Evolutionary conservation across 2,888 invertebrate species (phyloP).

Genomic region (Polydesmus complanatus): DNA sequence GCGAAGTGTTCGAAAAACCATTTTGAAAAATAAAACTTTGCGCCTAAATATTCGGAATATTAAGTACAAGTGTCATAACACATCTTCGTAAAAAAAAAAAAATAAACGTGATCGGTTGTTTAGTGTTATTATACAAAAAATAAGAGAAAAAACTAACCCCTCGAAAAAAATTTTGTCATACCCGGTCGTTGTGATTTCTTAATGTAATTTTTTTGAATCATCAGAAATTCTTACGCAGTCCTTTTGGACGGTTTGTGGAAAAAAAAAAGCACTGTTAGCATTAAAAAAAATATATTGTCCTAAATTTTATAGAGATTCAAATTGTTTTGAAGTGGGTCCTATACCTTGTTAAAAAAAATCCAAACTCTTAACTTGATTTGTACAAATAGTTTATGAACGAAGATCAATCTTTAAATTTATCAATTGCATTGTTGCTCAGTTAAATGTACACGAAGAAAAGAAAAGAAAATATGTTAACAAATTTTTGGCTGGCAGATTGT

Average conservation of each 20-base stretch:
- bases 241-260: neutral
- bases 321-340: neutral
- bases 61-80: constrained; percentile 8
- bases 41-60: neutral
- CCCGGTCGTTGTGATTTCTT: neutral
- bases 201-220: neutral
- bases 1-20: neutral
- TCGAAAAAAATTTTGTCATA: neutral
- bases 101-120: neutral
- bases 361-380: neutral
- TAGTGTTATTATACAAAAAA: neutral
- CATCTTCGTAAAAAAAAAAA: neutral
- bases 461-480: no score
- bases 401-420: neutral
- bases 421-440: neutral
- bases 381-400: neutral
- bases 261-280: neutral
- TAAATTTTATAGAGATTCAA: neutral
- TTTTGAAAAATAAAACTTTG: neutral
- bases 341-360: neutral
- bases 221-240: neutral
- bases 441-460: neutral
- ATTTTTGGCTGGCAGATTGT: neutral
- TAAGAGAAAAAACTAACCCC: neutral
- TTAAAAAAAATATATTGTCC: neutral